A percentile compares a stretch with the other conserved stretches of the same genome.
Evolutionary conservation across 2,888 invertebrate genomes (phyloP).

Genomic region (Rhimphoctona megacephalus): DNA sequence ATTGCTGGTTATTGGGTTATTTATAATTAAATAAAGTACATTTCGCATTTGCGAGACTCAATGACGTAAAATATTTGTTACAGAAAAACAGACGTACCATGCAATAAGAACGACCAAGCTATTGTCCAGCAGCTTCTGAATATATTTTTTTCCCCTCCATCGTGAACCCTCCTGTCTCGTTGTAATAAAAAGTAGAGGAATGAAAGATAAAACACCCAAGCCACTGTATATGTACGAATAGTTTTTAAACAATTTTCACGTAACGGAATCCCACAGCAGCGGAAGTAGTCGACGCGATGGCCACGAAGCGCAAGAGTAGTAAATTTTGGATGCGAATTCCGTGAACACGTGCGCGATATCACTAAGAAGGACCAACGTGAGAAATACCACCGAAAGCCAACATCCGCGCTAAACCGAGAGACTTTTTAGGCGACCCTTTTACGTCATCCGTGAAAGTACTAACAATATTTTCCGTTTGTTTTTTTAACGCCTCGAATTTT

Average conservation of each 20-base stretch:
- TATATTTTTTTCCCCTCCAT: conserved; percentile 8
- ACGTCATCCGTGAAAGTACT: conserved; percentile 21
- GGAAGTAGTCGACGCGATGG: conserved; percentile 27
- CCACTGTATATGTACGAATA: conserved; percentile 69
- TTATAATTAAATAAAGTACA: background rate
- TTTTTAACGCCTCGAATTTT: conserved; percentile 5
- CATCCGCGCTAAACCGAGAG: conserved; percentile 15
- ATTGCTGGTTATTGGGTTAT: background rate
- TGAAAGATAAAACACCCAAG: conserved; percentile 11
- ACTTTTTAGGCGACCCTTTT: conserved; percentile 37
- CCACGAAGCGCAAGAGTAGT: conserved; percentile 70
- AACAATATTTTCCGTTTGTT: background rate
- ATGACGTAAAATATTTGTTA: background rate
- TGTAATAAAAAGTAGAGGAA: conserved; percentile 36
- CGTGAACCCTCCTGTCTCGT: conserved; percentile 5
- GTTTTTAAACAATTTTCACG: conserved; percentile 76
- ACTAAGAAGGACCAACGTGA: conserved; percentile 32
- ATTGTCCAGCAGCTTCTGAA: conserved; percentile 4
- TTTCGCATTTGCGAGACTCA: background rate
- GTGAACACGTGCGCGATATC: conserved; percentile 56
- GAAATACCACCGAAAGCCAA: conserved; percentile 18
- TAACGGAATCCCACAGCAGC: conserved; percentile 65
- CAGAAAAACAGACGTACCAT: background rate
- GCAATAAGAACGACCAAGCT: background rate
- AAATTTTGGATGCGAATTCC: conserved; percentile 75